These are phyloP conservation scores for Enteromius argenteus DNA, from an alignment of 2,797 vertebrate genomes.

Conservation along the genomic window DNA sequence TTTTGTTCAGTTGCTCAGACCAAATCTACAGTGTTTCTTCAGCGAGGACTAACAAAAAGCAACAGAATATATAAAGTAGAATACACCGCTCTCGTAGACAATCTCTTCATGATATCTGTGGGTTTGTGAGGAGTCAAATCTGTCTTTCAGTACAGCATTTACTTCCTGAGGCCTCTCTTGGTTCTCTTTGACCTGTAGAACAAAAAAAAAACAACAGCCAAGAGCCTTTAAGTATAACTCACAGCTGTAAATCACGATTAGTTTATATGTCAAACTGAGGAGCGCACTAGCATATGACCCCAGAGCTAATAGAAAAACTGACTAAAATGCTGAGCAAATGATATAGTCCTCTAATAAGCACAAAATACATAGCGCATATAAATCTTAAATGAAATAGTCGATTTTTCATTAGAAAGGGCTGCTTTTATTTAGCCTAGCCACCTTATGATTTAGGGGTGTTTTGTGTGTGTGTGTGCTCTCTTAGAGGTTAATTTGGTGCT, in stretches of 20 bases:
- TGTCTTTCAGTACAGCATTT: slow-evolving; percentile 37
- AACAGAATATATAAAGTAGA: not conserved
- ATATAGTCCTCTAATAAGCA: not conserved
- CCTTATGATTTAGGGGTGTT: too few species aligned
- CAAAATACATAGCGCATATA: not conserved
- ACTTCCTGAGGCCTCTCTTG: slow-evolving; percentile 81
- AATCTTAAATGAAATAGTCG: not conserved
- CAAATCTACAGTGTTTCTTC: not conserved
- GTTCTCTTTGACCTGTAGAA: slow-evolving; percentile 76
- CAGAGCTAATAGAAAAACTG: not conserved
- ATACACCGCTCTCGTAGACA: not conserved
- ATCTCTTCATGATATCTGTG: not conserved
- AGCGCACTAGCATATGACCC: not conserved
- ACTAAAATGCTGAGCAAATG: not conserved
- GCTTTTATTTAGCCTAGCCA: too few species aligned
- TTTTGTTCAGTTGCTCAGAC: not conserved
- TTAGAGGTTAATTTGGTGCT: too few species aligned
- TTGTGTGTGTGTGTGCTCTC: too few species aligned
- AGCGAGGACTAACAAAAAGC: not conserved
- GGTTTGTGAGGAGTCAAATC: not conserved
- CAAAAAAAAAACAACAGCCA: not conserved
- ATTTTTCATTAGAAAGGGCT: not conserved
- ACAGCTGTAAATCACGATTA: not conserved
- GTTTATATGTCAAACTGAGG: not conserved
- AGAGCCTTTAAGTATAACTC: not conserved